Conservation (phyloP, 2,888 invertebrate genomes). For the Nephrotoma guestfalica region DNA sequence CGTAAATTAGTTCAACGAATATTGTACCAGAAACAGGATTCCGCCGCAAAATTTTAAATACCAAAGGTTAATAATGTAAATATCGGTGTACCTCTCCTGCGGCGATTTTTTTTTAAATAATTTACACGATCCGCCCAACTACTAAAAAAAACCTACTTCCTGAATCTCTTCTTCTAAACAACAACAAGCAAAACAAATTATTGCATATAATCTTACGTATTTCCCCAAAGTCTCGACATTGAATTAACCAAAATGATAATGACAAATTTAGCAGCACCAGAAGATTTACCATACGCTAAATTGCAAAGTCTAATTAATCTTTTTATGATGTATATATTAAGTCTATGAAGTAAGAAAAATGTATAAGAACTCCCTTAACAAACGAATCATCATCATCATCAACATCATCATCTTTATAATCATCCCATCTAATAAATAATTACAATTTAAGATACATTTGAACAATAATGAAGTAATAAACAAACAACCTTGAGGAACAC, state of each 20-base stretch:
- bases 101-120: not conserved
- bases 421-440: not conserved
- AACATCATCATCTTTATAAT: not conserved
- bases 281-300: not conserved
- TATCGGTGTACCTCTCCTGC: not conserved
- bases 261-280: not conserved
- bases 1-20: not conserved
- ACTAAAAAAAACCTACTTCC: not conserved
- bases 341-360: not conserved
- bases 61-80: not conserved
- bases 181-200: not conserved
- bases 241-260: not conserved
- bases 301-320: not conserved
- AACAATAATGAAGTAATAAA: not conserved
- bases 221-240: not conserved
- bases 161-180: not conserved
- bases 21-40: not conserved
- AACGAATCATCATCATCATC: not conserved
- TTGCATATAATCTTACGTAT: not conserved
- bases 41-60: not conserved
- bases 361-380: not conserved
- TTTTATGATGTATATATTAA: not conserved
- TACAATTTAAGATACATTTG: not conserved
- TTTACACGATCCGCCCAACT: not conserved
- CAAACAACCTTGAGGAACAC: not conserved